Conservation (phyloP, 2,888 invertebrate species). For the Eupeodes latifasciatus region DNA sequence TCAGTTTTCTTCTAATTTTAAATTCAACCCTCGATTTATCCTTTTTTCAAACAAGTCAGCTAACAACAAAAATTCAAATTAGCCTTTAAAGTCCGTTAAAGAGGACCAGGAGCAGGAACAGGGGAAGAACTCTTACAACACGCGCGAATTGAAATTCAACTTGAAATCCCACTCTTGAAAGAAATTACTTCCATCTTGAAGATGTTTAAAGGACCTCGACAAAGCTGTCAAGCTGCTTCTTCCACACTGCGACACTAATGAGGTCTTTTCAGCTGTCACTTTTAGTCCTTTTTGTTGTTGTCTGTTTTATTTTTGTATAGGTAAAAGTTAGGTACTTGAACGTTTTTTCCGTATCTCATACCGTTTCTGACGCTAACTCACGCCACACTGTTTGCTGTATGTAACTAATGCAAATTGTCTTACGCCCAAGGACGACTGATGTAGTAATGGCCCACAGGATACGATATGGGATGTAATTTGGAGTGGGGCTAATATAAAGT, state of each 20-base stretch:
- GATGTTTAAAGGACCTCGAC: constrained; percentile 10
- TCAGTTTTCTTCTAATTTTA: neutral
- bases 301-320: neutral
- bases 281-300: constrained; percentile 40
- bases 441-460: constrained; percentile 25
- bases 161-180: constrained; percentile 32
- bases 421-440: constrained; percentile 2
- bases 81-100: constrained; percentile 19
- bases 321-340: constrained; percentile 16
- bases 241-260: constrained; percentile 59
- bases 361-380: neutral
- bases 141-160: constrained; percentile 17
- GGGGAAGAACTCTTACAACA: neutral
- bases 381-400: neutral
- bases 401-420: constrained; percentile 21
- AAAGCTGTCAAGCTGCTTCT: constrained; percentile 3
- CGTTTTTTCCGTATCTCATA: constrained; percentile 2
- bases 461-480: neutral
- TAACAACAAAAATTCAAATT: constrained; percentile 7
- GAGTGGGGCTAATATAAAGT: constrained; percentile 47
- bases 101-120: neutral
- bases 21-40: constrained; percentile 8
- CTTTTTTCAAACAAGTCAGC: constrained; percentile 6
- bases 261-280: constrained; percentile 64
- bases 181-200: constrained; percentile 38